Conservation (phyloP, 2,797 vertebrate species). For the Heliangelus exortis region DNA sequence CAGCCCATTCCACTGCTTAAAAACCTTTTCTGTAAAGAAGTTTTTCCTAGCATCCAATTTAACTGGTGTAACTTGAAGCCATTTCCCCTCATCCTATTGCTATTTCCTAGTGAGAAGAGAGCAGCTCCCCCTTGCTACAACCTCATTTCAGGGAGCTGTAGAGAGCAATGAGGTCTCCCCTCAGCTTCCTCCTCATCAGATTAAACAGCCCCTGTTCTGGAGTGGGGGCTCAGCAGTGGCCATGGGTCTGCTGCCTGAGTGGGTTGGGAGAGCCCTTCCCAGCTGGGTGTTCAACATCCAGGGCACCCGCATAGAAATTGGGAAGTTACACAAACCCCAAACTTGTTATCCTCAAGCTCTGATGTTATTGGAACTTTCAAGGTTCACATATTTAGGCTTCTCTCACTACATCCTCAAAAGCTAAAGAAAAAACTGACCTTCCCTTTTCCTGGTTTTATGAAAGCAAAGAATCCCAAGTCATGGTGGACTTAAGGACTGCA, state of each 20-base stretch:
- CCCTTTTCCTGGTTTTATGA: background rate
- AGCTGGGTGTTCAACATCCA: background rate
- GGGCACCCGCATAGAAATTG: accelerated
- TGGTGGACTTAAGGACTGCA: background rate
- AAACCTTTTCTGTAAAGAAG: too few species aligned
- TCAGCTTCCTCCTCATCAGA: too few species aligned
- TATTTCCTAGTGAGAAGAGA: too few species aligned
- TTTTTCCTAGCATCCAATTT: too few species aligned
- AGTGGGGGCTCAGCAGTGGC: background rate
- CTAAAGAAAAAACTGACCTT: background rate
- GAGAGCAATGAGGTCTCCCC: too few species aligned
- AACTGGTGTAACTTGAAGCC: too few species aligned
- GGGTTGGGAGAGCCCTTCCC: background rate
- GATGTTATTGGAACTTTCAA: background rate
- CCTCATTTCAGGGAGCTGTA: too few species aligned
- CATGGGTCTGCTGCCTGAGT: background rate
- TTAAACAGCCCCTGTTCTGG: too few species aligned
- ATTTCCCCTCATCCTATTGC: too few species aligned
- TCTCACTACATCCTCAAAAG: background rate
- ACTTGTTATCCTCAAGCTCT: background rate
- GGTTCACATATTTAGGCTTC: background rate
- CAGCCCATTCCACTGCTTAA: too few species aligned
- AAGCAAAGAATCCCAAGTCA: background rate
- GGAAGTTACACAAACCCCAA: background rate
- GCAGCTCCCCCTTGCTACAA: too few species aligned